Evolutionary conservation across 2,113 vertebrate genomes (phyloP), one percentile per base, ranked within the genome.

Genomic region (Mohoua ochrocephala): DNA sequence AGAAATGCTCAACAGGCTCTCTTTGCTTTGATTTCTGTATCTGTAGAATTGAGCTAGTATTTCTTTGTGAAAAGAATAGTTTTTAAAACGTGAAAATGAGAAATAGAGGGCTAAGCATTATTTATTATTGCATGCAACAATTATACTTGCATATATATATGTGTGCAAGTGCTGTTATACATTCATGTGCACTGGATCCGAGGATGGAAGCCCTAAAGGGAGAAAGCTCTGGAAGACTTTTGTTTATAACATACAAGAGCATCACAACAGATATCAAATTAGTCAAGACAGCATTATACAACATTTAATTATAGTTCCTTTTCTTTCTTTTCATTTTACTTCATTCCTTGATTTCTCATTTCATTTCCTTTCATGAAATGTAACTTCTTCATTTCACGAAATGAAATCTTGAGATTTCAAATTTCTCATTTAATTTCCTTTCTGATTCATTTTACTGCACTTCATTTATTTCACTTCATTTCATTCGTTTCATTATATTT

Each of bases 121-220:
- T 80, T 81, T 63, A 53, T 67, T 59, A 31, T 5, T 50, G 33
- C 27, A n/a, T 41, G 19, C 41, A 70, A 26, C 31, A 64, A 30
- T 54, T 75, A 23, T 23, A 41, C 15, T 69, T n/a, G 12, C 24
- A 59, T 41, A n/a, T 41, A 39, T 39, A 42, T 22, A 50, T 17
- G 50, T 82, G 13, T 47, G 41, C 10, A 57, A 65, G 22, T 44
- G 26, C 28, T 87, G 13, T 44, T 74, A 42, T 37, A 98, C 98
- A 98, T 91, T 99, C 99, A 99, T 87, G 86, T 30, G 98, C 96
- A 42, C 95, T 96, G 63, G 98, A 97, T 80, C 99, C 98, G 6
- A 99, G 82, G 75, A 99, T 30, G 23, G 99, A 99, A 11, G 99
- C 88, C 77, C 98, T 98, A 64, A 64, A 82, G 44, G 84, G 50